Conservation (phyloP, 2,797 vertebrate genomes). For the Rhabdomys pumilio region DNA sequence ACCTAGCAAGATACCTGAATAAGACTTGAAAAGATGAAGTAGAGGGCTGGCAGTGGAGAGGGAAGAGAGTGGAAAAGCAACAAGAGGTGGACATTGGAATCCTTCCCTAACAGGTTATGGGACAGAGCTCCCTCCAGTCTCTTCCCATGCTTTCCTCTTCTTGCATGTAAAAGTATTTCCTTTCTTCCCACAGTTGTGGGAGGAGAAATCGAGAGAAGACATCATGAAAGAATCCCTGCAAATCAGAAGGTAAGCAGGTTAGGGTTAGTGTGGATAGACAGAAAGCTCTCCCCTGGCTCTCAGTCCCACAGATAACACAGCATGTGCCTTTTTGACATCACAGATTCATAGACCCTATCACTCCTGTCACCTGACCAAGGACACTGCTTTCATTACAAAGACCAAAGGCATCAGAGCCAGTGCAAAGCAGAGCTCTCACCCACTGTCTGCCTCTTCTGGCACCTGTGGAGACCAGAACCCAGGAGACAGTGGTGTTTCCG, state of each 20-base stretch:
- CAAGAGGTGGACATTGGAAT: neutral
- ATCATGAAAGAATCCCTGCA: conserved; percentile 86
- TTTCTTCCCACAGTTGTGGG: conserved; percentile 90
- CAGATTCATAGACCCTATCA: neutral
- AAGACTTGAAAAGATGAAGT: neutral
- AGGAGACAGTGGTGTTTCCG: conserved; percentile 52
- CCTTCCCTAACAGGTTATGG: neutral
- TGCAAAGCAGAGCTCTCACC: neutral
- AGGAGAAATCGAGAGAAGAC: conserved; percentile 85
- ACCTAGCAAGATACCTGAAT: neutral
- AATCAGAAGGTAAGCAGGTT: conserved; percentile 91
- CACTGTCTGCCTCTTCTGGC: neutral
- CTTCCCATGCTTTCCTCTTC: neutral
- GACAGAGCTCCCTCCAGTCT: neutral
- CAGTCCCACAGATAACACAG: neutral
- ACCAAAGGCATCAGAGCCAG: neutral
- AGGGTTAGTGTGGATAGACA: neutral
- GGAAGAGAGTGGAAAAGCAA: neutral
- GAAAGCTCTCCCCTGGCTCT: neutral
- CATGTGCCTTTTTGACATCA: neutral
- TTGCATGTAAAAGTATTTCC: conserved; percentile 40
- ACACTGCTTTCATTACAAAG: conserved; percentile 13
- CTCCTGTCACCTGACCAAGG: neutral
- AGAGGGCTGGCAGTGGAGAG: neutral
- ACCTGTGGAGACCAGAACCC: neutral